These are phyloP conservation scores for Ctenodactylus gundi DNA, from an alignment of 2,113 vertebrate genomes.

Conservation along the genomic window DNA sequence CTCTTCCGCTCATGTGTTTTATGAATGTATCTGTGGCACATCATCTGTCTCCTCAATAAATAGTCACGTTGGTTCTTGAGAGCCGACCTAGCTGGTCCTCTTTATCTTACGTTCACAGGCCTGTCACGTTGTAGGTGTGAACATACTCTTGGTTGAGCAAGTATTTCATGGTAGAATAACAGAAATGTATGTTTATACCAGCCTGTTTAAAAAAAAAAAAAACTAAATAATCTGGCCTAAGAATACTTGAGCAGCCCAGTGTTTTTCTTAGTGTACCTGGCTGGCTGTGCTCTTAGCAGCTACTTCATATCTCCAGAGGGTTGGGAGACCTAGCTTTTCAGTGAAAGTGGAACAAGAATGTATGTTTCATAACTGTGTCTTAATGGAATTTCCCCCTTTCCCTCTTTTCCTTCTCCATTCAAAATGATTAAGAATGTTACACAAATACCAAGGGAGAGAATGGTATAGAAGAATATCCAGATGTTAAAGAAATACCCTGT, in stretches of 20 bases:
- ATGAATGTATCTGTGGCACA: fast-evolving
- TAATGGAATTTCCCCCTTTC: slow-evolving; percentile 67
- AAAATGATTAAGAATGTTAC: slow-evolving; percentile 83
- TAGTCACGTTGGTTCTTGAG: fast-evolving
- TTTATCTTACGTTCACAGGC: neutral
- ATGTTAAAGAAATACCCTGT: slow-evolving; percentile 84
- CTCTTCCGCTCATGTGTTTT: neutral
- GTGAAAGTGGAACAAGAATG: slow-evolving; percentile 28
- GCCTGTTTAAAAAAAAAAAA: no score
- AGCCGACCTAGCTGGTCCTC: neutral
- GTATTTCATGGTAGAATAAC: neutral
- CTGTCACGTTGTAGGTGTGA: neutral
- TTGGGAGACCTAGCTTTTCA: slow-evolving; percentile 25
- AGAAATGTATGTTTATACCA: neutral
- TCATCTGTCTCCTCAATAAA: neutral
- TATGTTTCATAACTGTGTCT: slow-evolving; percentile 58
- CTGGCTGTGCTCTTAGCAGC: neutral
- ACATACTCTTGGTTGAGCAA: fast-evolving
- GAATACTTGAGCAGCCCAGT: neutral
- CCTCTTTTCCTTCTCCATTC: slow-evolving; percentile 70
- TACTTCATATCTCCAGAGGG: neutral
- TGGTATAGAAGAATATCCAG: slow-evolving; percentile 84
- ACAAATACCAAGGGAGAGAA: slow-evolving; percentile 85
- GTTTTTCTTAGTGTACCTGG: neutral
- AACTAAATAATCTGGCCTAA: neutral